These are phyloP conservation scores for Cheilosia pagana DNA, from an alignment of 2,888 invertebrate genomes.

Conservation along the genomic window DNA sequence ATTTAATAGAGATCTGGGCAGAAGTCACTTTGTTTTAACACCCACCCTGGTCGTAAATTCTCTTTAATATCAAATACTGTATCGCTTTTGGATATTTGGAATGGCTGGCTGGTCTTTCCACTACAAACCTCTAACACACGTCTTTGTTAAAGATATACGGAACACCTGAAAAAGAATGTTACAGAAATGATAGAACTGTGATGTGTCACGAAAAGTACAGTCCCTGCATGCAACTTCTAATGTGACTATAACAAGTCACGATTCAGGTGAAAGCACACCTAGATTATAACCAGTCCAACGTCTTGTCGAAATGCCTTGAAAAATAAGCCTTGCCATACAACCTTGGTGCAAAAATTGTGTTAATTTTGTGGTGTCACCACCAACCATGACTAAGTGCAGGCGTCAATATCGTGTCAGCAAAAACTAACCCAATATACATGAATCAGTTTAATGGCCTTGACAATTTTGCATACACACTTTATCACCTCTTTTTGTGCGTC, in stretches of 20 bases:
- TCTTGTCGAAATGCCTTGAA: neutral
- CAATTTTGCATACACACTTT: neutral
- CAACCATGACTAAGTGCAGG: constrained; percentile 11
- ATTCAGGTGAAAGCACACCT: neutral
- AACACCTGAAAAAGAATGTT: too few relatives aligned
- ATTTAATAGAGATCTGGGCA: too few relatives aligned
- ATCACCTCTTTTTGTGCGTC: neutral
- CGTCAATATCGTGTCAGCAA: constrained; percentile 8
- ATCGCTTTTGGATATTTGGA: too few relatives aligned
- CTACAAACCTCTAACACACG: too few relatives aligned
- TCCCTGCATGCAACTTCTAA: neutral
- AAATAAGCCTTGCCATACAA: constrained; percentile 2
- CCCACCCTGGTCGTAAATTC: too few relatives aligned
- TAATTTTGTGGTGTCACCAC: constrained; percentile 10
- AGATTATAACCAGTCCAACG: neutral
- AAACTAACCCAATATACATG: constrained; percentile 20
- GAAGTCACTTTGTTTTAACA: too few relatives aligned
- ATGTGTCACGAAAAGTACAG: neutral
- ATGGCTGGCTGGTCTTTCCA: too few relatives aligned
- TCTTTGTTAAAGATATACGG: too few relatives aligned
- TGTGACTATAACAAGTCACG: neutral
- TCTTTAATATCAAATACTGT: too few relatives aligned
- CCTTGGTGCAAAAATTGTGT: constrained; percentile 1
- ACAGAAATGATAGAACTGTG: too few relatives aligned
- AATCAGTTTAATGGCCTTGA: constrained; percentile 30